Percentiles rank a stretch among this genome's conserved stretches.
phyloP scores from a whole-genome alignment of 1,140 invertebrate species.

The Caenorhabditis brenneri region DNA sequence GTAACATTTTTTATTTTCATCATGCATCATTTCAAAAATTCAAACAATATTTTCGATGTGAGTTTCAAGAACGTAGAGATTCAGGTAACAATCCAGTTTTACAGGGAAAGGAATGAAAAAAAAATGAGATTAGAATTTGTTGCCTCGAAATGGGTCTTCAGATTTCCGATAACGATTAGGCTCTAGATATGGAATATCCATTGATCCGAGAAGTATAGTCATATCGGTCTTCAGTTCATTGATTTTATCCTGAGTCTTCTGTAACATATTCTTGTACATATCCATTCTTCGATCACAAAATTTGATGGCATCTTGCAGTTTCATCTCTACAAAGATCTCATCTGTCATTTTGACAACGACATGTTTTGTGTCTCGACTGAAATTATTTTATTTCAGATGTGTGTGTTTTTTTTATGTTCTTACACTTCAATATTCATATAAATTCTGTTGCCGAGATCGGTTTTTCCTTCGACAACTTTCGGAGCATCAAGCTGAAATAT shows the following conservation, averaged over 20 bases:
- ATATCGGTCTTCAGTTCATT: not conserved
- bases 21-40: no score
- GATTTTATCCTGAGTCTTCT: not conserved
- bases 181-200: slow-evolving; percentile 15
- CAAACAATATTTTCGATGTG: no score
- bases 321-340: not conserved
- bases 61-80: no score
- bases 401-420: not conserved
- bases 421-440: slow-evolving; percentile 30
- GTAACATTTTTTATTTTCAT: no score
- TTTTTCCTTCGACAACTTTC: not conserved
- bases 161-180: not conserved
- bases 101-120: not conserved
- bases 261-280: not conserved
- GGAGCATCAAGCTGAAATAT: not conserved
- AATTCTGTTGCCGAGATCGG: not conserved
- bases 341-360: not conserved
- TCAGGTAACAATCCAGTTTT: no score
- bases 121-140: not conserved
- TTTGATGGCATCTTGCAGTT: not conserved
- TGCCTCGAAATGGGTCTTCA: no score
- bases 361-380: slow-evolving; percentile 5
- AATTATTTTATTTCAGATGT: not conserved
- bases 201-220: not conserved
- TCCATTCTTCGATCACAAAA: slow-evolving; percentile 4